phyloP scores from a whole-genome alignment of 2,888 invertebrate species.

The Pristionchus entomophagus region DNA sequence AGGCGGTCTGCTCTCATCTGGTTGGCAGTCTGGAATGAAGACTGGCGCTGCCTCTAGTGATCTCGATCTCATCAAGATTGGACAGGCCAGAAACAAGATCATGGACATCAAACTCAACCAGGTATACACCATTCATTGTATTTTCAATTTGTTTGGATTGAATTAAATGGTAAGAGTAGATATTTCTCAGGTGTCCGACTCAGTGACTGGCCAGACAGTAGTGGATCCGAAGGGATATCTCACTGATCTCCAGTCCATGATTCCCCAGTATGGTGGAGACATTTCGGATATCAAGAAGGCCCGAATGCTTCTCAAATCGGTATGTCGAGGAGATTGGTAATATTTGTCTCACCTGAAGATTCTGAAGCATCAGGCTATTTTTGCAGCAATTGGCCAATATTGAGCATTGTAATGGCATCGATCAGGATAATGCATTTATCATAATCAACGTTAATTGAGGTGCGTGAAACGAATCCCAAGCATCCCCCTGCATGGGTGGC shows the following conservation, averaged over 20 bases:
- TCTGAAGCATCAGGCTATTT: no score
- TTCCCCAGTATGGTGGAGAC: conserved; percentile 95
- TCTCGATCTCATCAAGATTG: conserved; percentile 96
- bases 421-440: no score
- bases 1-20: conserved; percentile 81
- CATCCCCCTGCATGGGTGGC: conserved; percentile 99
- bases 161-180: neutral
- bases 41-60: conserved; percentile 80
- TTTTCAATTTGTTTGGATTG: neutral
- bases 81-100: conserved; percentile 96
- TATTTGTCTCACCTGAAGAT: no score
- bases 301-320: conserved; percentile 92
- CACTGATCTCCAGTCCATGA: conserved; percentile 99
- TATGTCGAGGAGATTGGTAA: no score
- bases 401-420: no score
- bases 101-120: conserved; percentile 99
- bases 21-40: conserved; percentile 82
- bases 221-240: conserved; percentile 99
- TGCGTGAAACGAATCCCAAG: conserved; percentile 93
- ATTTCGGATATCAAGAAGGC: conserved; percentile 80
- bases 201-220: conserved; percentile 98
- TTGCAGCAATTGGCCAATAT: no score
- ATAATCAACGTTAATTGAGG: no score
- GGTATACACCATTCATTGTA: conserved; percentile 73
- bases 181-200: conserved; percentile 83